Base-by-base conservation (phyloP, 2,888 invertebrate species). In the Gortyna flavago region DNA sequence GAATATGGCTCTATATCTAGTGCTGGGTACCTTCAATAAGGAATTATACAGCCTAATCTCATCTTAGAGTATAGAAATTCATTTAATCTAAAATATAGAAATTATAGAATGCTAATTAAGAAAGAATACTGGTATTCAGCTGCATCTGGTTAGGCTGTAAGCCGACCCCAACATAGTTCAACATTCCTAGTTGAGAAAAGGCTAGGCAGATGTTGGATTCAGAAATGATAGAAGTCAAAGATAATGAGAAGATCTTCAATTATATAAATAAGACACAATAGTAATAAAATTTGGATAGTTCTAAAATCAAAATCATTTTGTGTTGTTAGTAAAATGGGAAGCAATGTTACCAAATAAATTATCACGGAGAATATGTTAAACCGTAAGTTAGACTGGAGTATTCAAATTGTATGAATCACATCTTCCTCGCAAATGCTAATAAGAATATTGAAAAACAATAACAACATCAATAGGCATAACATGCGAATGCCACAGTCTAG, bases 361-460 rank as follows among this genome's bases (percentile, higher is more conserved):
- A 35, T 25, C 13, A 25, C 9, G 0, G 6, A 25, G 8, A 35
- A 41, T 32, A 18, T 16, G 18, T 29, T 35, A 59, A 25, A 8
- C 48, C 9, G 2, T 35, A 44, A n/a, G 18, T 59, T 21, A 44
- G 18, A 44, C 57, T 11, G 21, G 0, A 59, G 35, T 41, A 64
- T 80, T 62, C 9, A 72, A 38, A 32, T 29, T 7, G 0, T 64
- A 25, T 57, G 8, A 59, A 32, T n/a, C 25, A 29, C 61, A 66
- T 38, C 18, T 25, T 59, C 32, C 48, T 51, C 18, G 5, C 35
- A 62, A 77, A 74, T 57, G 35, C 82, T 65, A 74, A 66, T 77
- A 77, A 69, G 71, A 81, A 72, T 48, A 65, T 57, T 6, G 21
- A 72, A 61, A 77, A 66, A 51, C 32, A 81, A 74, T 65, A 81